Conservation (phyloP, 2,113 vertebrate species). For the Gymnorhina tibicen region DNA sequence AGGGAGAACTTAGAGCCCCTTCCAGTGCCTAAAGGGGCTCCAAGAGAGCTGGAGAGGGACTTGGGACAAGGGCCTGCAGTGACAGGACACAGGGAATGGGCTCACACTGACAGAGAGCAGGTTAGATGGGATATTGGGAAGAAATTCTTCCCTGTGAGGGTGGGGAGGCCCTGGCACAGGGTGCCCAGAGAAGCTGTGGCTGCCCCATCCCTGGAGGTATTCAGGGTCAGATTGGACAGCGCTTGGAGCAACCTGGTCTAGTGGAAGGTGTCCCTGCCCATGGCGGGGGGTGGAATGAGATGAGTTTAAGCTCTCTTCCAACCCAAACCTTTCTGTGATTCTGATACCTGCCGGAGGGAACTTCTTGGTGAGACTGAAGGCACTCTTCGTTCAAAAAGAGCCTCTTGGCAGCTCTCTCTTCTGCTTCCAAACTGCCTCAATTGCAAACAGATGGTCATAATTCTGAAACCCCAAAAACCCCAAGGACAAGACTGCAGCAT, state of each 20-base stretch:
- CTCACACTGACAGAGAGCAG: not conserved
- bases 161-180: not conserved
- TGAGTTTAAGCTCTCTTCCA: not conserved
- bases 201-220: not conserved
- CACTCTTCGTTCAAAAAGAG: not conserved
- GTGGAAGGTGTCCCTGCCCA: not conserved
- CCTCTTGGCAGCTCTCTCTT: constrained; percentile 4
- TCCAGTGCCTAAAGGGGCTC: not conserved
- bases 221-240: not conserved
- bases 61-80: accelerated
- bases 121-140: accelerated
- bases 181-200: not conserved
- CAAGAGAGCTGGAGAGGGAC: not conserved
- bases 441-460: constrained; percentile 80
- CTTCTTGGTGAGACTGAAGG: not conserved
- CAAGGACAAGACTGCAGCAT: constrained; percentile 67
- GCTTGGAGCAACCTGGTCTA: not conserved
- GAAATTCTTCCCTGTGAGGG: accelerated
- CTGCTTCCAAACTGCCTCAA: constrained; percentile 66
- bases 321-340: not conserved
- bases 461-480: constrained; percentile 63
- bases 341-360: not conserved
- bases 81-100: not conserved
- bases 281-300: not conserved
- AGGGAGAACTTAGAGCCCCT: accelerated